Evolutionary conservation across 2,113 vertebrate species (phyloP).

Genomic region (Lutjanus erythropterus): DNA sequence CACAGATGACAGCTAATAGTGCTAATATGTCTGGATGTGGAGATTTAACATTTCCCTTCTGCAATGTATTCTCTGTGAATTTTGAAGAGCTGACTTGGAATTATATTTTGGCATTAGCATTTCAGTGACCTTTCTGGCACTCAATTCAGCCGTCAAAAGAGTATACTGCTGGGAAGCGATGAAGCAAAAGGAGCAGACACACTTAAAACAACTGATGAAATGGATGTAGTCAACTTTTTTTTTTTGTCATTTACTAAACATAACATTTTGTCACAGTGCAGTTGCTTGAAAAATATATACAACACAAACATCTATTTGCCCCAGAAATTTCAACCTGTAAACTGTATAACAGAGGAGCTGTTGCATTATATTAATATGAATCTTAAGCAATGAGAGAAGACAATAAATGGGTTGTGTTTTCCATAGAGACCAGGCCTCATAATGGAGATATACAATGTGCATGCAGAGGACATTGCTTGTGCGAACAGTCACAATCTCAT

Average conservation of each 20-base stretch:
- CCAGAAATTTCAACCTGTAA: constrained; percentile 30
- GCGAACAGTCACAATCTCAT: constrained; percentile 76
- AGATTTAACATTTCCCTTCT: constrained; percentile 48
- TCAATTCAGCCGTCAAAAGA: constrained; percentile 55
- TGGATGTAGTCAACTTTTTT: background rate
- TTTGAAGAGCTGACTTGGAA: constrained; percentile 52
- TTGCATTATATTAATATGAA: constrained; percentile 30
- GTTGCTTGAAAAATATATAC: background rate
- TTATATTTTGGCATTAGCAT: constrained; percentile 60
- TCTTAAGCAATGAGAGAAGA: constrained; percentile 43
- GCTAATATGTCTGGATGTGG: constrained; percentile 27
- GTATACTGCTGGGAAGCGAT: constrained; percentile 17
- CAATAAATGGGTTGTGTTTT: constrained; percentile 73
- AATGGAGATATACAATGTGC: constrained; percentile 77
- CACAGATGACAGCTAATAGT: constrained; percentile 25
- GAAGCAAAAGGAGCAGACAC: constrained; percentile 25
- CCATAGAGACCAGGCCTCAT: constrained; percentile 69
- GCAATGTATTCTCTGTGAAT: constrained; percentile 36
- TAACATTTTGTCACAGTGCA: background rate
- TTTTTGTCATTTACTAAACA: constrained; percentile 16
- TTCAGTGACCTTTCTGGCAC: constrained; percentile 71
- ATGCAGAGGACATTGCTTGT: constrained; percentile 69
- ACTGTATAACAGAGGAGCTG: constrained; percentile 6
- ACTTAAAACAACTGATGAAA: constrained; percentile 38
- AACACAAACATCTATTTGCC: background rate